phyloP scores from a whole-genome alignment of 2,888 invertebrate species.

The Linnaemya tessellans region DNA sequence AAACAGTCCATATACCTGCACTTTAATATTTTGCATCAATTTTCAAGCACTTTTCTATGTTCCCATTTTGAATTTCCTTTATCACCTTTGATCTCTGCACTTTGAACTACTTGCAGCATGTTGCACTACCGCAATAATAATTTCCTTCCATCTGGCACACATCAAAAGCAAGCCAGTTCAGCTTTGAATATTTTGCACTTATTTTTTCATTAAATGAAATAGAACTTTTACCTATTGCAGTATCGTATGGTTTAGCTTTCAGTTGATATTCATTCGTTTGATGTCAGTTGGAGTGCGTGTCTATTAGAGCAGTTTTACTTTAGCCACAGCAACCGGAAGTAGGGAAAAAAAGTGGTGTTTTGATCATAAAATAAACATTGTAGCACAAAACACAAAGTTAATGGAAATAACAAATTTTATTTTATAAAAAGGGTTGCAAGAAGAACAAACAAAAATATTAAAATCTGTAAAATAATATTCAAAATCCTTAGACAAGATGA shows the following conservation, averaged over 20 bases:
- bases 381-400: not conserved
- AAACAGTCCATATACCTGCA: not conserved
- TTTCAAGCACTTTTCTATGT: not conserved
- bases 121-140: constrained; percentile 12
- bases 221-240: not conserved
- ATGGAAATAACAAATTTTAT: not conserved
- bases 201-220: not conserved
- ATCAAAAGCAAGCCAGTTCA: constrained; percentile 51
- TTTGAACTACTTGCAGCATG: constrained; percentile 25
- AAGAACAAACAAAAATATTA: not conserved
- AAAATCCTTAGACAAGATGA: no score
- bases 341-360: not conserved
- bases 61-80: not conserved
- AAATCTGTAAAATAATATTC: no score
- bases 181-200: not conserved
- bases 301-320: not conserved
- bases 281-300: constrained; percentile 12
- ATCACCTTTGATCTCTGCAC: constrained; percentile 39
- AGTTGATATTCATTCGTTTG: not conserved
- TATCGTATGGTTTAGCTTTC: not conserved
- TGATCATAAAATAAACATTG: not conserved
- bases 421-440: not conserved
- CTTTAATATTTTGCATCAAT: not conserved
- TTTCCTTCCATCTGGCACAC: constrained; percentile 29
- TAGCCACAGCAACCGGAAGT: not conserved